Evolutionary conservation across 2,888 invertebrate genomes (phyloP), one percentile per base, ranked within the genome.

Genomic region (Chalcosyrphus nemorum): DNA sequence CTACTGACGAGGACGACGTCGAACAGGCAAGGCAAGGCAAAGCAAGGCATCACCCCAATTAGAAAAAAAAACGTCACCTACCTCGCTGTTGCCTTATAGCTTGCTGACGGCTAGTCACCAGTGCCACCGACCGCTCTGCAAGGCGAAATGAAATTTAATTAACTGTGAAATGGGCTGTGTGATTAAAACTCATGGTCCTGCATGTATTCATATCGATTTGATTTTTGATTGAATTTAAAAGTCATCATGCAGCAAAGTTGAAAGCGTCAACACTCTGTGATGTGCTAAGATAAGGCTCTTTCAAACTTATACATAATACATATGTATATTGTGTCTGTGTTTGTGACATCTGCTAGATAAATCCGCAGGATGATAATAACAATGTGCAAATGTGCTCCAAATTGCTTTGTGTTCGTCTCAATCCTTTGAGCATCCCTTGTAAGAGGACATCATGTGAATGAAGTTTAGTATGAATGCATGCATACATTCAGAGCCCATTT

Each of bases 201-300:
- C 72, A 70, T 70, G 43, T 47, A 65, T 52, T 57, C 63, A 80
- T 80, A 80, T 80, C 65, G 65, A 70, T 80, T 54, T 61, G 70
- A 70, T 52, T 65, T 84, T 70, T 80, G 84, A 84, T 78, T 80
- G 63, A 78, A 84, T 84, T 84, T 80, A 57, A 84, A 80, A 70
- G 54, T 63, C 56, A 82, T 78, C 72, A 78, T 82, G 72, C 71
- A 57, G 61, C 61, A 61, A 72, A 72, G 65, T 41, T 38, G 47
- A 78, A 54, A 24, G 24, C 38, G 4, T 47, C 35, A 76, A 47
- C n/a, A 13, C 71, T 45, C 9, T 32, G 32, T 32, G 71, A 21
- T 45, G 54, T 71, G 47, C 35, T 76, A 59, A 54, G 50, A 59
- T 19, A 24, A 17, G 21, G 5, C 41, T 11, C 7, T 43, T 13